phyloP scores from a whole-genome alignment of 2,888 invertebrate genomes.

The Dasypolia templi region DNA sequence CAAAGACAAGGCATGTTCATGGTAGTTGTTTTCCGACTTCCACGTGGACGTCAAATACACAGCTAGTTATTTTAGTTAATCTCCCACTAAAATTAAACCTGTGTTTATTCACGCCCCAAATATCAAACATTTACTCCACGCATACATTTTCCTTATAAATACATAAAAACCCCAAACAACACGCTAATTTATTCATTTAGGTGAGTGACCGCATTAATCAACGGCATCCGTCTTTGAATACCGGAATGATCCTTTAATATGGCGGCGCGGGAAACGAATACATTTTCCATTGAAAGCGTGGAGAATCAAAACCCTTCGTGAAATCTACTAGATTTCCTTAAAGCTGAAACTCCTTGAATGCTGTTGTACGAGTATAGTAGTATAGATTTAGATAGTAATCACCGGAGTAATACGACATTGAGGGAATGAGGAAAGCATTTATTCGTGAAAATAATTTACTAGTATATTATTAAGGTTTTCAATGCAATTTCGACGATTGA shows the following conservation, averaged over 20 bases:
- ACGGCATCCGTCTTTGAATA: slow-evolving; percentile 35
- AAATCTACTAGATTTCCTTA: slow-evolving; percentile 70
- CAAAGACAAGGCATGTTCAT: background rate
- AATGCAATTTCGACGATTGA: slow-evolving; percentile 41
- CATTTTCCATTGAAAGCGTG: slow-evolving; percentile 70
- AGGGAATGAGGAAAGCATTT: slow-evolving; percentile 52
- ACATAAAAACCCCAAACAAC: slow-evolving; percentile 23
- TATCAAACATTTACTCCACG: slow-evolving; percentile 28
- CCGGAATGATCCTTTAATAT: slow-evolving; percentile 65
- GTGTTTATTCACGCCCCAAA: slow-evolving; percentile 23
- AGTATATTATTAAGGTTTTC: slow-evolving; percentile 22
- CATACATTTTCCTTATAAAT: slow-evolving; percentile 40
- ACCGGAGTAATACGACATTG: slow-evolving; percentile 56
- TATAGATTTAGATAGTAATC: slow-evolving; percentile 64
- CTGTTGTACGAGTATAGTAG: too few relatives aligned
- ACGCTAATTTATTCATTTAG: slow-evolving; percentile 49
- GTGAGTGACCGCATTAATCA: slow-evolving; percentile 52
- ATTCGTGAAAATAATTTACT: slow-evolving; percentile 27
- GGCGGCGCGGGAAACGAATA: slow-evolving; percentile 62
- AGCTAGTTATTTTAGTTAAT: slow-evolving; percentile 1
- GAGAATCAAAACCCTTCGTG: slow-evolving; percentile 64
- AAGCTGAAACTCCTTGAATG: slow-evolving; percentile 59
- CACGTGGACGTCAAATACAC: background rate
- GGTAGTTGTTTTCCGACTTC: background rate
- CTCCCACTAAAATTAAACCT: slow-evolving; percentile 15